These are phyloP conservation scores for Echeneis naucrates DNA, from an alignment of 2,797 vertebrate genomes.

Conservation along the genomic window DNA sequence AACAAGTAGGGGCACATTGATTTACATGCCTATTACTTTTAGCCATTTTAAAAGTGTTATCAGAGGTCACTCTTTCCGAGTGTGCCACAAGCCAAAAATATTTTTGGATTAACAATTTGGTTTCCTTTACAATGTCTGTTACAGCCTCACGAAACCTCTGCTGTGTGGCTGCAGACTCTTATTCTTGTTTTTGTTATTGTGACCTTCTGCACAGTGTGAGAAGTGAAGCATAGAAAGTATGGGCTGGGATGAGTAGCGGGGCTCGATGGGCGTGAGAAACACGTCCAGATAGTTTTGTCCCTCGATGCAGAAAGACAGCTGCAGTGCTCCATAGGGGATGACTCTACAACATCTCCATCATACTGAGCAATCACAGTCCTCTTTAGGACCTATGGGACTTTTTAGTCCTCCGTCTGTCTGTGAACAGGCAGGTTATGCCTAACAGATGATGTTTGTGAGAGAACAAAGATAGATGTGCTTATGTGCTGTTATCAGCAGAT, in stretches of 20 bases:
- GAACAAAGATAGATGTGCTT: constrained; percentile 35
- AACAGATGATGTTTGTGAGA: not conserved
- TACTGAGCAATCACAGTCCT: constrained; percentile 15
- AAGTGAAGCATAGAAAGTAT: constrained; percentile 12
- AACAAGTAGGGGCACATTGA: not conserved
- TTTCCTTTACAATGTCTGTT: not conserved
- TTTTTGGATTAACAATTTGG: not conserved
- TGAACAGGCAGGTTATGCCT: not conserved
- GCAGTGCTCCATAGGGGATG: constrained; percentile 44
- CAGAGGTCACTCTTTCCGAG: not conserved
- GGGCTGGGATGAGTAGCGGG: constrained; percentile 6
- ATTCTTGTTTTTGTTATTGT: constrained; percentile 5
- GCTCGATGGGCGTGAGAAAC: constrained; percentile 50
- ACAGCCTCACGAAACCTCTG: not conserved
- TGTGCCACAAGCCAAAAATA: not conserved
- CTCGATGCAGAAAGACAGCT: constrained; percentile 52
- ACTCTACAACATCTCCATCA: constrained; percentile 38
- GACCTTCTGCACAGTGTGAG: constrained; percentile 11
- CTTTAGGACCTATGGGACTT: not conserved
- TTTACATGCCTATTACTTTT: not conserved
- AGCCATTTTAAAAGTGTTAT: not conserved
- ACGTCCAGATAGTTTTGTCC: constrained; percentile 36
- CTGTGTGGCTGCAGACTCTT: not conserved
- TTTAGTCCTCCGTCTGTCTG: constrained; percentile 10
- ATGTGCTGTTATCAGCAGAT: not conserved